Conservation (phyloP, 1,140 invertebrate species). For the Drosophila ananassae region DNA sequence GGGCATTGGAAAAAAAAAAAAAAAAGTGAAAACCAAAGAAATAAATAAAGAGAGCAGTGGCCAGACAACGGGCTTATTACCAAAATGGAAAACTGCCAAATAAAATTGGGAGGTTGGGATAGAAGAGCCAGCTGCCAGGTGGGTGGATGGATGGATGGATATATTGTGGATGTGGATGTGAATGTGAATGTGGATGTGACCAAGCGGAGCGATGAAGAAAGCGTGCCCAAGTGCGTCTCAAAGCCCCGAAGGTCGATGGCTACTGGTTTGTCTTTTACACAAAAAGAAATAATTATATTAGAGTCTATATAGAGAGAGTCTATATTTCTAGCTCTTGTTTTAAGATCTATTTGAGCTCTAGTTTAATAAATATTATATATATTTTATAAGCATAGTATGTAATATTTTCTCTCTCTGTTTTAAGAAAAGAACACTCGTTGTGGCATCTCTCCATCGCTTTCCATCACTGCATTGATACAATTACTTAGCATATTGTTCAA, state of each 20-base stretch:
- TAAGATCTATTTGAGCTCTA: too few relatives aligned
- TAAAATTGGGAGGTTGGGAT: constrained; percentile 13
- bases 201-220: constrained; percentile 77
- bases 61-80: constrained; percentile 25
- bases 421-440: too few relatives aligned
- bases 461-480: constrained; percentile 37
- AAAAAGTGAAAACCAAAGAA: constrained; percentile 69
- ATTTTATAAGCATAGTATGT: too few relatives aligned
- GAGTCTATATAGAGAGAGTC: too few relatives aligned
- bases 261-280: constrained; percentile 21
- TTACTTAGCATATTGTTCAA: constrained; percentile 74
- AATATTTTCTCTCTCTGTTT: too few relatives aligned
- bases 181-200: constrained; percentile 45
- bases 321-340: too few relatives aligned
- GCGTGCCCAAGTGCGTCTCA: constrained; percentile 61
- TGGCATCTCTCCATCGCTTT: not conserved
- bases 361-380: too few relatives aligned
- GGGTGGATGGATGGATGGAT: constrained; percentile 16
- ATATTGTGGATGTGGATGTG: too few relatives aligned
- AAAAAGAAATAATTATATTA: not conserved
- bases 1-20: constrained; percentile 21
- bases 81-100: constrained; percentile 48
- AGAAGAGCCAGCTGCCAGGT: constrained; percentile 14
- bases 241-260: constrained; percentile 60
- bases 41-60: constrained; percentile 22